These are phyloP conservation scores for Acleris emargana DNA, from an alignment of 2,888 invertebrate genomes.

Conservation along the genomic window DNA sequence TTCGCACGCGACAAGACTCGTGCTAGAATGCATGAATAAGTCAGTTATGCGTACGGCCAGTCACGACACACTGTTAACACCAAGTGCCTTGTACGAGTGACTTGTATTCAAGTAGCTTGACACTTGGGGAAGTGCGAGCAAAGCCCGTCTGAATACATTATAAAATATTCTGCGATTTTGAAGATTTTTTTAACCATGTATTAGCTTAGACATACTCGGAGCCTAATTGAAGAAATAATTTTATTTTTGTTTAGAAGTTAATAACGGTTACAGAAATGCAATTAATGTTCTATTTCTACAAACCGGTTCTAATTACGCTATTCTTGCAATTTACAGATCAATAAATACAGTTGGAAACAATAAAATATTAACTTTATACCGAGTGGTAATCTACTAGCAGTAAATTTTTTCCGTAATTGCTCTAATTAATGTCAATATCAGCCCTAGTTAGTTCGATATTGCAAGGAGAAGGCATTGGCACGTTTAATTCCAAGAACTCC, in stretches of 20 bases:
- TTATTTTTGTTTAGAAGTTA: too few relatives aligned
- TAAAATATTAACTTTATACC: conserved; percentile 12
- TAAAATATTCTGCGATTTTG: neutral
- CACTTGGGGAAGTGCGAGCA: neutral
- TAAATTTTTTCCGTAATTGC: conserved; percentile 15
- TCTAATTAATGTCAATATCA: conserved; percentile 32
- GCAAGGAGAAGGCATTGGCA: conserved; percentile 15
- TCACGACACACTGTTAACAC: conserved; percentile 3
- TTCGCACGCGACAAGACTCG: conserved; percentile 30
- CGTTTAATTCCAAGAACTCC: conserved; percentile 15
- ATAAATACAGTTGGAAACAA: neutral
- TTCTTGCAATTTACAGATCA: neutral
- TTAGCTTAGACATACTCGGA: too few relatives aligned
- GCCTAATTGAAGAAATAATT: too few relatives aligned
- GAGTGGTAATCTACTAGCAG: conserved; percentile 1
- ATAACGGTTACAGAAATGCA: neutral
- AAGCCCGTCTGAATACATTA: neutral
- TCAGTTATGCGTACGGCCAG: neutral
- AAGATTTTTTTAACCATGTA: neutral
- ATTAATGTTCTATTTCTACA: neutral
- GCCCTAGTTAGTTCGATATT: conserved; percentile 20
- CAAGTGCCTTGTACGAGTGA: neutral
- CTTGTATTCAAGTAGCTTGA: neutral
- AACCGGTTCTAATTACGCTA: too few relatives aligned
- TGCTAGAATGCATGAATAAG: conserved; percentile 25